These are phyloP conservation scores for Asarcornis scutulata DNA, from an alignment of 2,113 vertebrate genomes.

Conservation along the genomic window DNA sequence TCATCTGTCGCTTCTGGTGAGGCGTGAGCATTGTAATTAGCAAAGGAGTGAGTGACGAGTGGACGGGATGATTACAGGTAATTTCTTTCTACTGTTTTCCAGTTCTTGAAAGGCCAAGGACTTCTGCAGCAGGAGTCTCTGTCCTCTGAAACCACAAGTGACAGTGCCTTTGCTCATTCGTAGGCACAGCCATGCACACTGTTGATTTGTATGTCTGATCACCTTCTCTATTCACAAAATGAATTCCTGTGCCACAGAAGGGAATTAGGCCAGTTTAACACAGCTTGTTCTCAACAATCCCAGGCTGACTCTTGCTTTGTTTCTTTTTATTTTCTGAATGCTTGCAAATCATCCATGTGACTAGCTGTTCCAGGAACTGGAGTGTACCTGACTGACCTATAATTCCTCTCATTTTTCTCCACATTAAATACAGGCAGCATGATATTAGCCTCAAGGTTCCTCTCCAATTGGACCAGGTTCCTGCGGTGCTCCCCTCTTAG, in stretches of 20 bases:
- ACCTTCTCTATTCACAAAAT: not conserved
- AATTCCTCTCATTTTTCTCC: not conserved
- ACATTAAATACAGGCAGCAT: not conserved
- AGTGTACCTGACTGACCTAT: not conserved
- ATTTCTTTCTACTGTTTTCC: not conserved
- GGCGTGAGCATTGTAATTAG: not conserved
- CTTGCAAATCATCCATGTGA: not conserved
- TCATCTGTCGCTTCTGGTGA: not conserved
- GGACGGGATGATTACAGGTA: not conserved
- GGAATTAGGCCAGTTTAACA: not conserved
- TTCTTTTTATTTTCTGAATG: slow-evolving; percentile 1
- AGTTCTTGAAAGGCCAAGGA: not conserved
- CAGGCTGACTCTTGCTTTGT: not conserved
- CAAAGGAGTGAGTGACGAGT: not conserved
- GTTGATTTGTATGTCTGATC: not conserved
- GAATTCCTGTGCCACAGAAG: not conserved
- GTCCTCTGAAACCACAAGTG: accelerated
- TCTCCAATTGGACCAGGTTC: not conserved
- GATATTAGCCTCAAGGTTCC: not conserved
- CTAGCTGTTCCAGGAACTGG: slow-evolving; percentile 3
- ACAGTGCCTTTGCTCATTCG: accelerated
- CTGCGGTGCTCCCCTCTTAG: not conserved
- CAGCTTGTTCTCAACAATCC: not conserved
- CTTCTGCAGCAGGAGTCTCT: not conserved
- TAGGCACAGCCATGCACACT: accelerated